phyloP scores from a whole-genome alignment of 2,888 invertebrate species.

The Eremobia ochroleuca region DNA sequence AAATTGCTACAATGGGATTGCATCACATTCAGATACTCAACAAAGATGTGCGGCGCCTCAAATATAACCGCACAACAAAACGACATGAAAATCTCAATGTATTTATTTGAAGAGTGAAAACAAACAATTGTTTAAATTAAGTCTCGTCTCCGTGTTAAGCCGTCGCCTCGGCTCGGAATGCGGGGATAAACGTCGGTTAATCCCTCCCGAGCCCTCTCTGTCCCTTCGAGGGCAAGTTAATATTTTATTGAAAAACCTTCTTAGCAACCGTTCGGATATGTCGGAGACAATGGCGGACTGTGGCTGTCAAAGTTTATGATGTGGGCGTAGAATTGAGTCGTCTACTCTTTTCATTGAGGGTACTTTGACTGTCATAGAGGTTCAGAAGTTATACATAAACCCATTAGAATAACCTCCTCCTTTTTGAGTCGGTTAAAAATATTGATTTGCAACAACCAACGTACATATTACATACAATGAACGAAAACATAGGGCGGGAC shows the following conservation, averaged over 20 bases:
- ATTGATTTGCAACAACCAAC: background rate
- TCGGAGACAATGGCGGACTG: slow-evolving; percentile 62
- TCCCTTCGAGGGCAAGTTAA: slow-evolving; percentile 69
- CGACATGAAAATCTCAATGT: slow-evolving; percentile 56
- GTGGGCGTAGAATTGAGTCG: slow-evolving; percentile 2
- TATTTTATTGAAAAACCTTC: slow-evolving; percentile 72
- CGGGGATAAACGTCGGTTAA: slow-evolving; percentile 70
- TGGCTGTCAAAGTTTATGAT: slow-evolving; percentile 55
- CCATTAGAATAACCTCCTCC: too few relatives aligned
- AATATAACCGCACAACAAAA: slow-evolving; percentile 49
- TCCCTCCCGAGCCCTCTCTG: slow-evolving; percentile 64
- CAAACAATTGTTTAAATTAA: slow-evolving; percentile 70
- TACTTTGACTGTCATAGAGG: background rate
- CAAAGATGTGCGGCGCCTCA: background rate
- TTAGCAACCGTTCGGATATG: slow-evolving; percentile 66
- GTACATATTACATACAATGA: background rate
- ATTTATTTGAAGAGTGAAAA: slow-evolving; percentile 64
- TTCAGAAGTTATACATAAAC: background rate
- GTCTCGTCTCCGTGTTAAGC: slow-evolving; percentile 64
- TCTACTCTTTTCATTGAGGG: background rate
- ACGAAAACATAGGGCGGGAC: background rate
- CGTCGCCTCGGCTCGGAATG: slow-evolving; percentile 61
- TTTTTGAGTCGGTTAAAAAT: too few relatives aligned
- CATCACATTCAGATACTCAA: background rate
- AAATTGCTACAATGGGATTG: background rate